These are phyloP conservation scores for Pseudomyrmex gracilis DNA, from an alignment of 1,140 invertebrate species.

Conservation along the genomic window DNA sequence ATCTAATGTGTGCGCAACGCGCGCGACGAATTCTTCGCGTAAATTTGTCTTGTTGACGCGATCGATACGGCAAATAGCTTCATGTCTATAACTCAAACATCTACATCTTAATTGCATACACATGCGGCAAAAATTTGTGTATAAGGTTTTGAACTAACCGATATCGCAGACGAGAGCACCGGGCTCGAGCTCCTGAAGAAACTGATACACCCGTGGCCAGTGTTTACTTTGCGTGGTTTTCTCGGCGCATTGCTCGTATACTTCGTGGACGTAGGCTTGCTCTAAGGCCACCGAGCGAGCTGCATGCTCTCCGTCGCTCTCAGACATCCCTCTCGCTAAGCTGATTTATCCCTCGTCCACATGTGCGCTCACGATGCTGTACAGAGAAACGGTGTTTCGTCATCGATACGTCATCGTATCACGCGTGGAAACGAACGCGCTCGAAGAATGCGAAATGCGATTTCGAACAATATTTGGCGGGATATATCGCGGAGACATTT, in stretches of 20 bases:
- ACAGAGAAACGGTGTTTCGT: slow-evolving; percentile 54
- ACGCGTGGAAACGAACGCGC: background rate
- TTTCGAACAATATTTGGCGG: too few relatives aligned
- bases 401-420: background rate
- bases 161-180: slow-evolving; percentile 97
- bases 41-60: background rate
- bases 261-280: slow-evolving; percentile 97
- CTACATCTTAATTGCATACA: too few relatives aligned
- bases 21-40: background rate
- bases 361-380: slow-evolving; percentile 79
- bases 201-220: slow-evolving; percentile 94
- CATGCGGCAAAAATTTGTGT: too few relatives aligned
- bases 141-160: slow-evolving; percentile 91
- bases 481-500: too few relatives aligned
- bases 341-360: slow-evolving; percentile 77
- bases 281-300: slow-evolving; percentile 94
- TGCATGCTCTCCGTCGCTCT: slow-evolving; percentile 87
- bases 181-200: slow-evolving; percentile 94
- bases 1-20: background rate
- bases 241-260: slow-evolving; percentile 94
- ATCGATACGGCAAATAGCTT: too few relatives aligned
- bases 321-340: slow-evolving; percentile 83
- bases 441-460: background rate
- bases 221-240: slow-evolving; percentile 88
- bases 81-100: too few relatives aligned